Percentiles rank a stretch among this genome's conserved stretches.
phyloP scores from a whole-genome alignment of 2,797 vertebrate species.

The Danionella dracula region DNA sequence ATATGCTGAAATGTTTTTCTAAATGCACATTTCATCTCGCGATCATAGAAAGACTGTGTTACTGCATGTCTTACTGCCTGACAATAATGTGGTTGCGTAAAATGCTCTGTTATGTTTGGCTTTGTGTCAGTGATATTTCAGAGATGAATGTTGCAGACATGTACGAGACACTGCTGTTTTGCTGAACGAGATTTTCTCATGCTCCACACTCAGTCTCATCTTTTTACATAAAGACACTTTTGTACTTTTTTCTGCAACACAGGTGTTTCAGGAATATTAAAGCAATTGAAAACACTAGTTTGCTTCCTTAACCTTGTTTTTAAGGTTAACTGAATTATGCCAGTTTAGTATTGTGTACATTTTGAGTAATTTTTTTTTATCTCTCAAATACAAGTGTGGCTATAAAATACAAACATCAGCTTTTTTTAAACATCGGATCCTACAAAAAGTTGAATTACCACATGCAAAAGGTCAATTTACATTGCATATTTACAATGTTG shows the following conservation, averaged over 20 bases:
- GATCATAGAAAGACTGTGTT: slow-evolving; percentile 67
- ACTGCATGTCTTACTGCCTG: slow-evolving; percentile 73
- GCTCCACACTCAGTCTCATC: slow-evolving; percentile 10
- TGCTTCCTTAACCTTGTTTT: too few species aligned
- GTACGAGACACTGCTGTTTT: slow-evolving; percentile 83
- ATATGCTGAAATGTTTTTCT: slow-evolving; percentile 37
- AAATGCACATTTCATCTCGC: not conserved
- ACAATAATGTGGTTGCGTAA: slow-evolving; percentile 70
- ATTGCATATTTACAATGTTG: too few species aligned
- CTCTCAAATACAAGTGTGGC: too few species aligned
- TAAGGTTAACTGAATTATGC: too few species aligned
- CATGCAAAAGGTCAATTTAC: too few species aligned
- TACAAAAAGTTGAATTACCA: too few species aligned
- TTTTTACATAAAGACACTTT: slow-evolving; percentile 66
- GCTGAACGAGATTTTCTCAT: slow-evolving; percentile 50
- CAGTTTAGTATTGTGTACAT: too few species aligned
- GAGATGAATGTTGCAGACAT: slow-evolving; percentile 79
- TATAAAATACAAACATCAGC: too few species aligned
- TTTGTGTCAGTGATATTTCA: slow-evolving; percentile 67
- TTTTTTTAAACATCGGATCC: too few species aligned
- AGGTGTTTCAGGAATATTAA: slow-evolving; percentile 88
- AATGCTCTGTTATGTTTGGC: slow-evolving; percentile 51
- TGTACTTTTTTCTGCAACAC: slow-evolving; percentile 83
- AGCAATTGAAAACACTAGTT: slow-evolving; percentile 56
- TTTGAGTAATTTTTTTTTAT: too few species aligned